Evolutionary conservation across 2,888 invertebrate species (phyloP).

Genomic region (Endomychus coccineus): DNA sequence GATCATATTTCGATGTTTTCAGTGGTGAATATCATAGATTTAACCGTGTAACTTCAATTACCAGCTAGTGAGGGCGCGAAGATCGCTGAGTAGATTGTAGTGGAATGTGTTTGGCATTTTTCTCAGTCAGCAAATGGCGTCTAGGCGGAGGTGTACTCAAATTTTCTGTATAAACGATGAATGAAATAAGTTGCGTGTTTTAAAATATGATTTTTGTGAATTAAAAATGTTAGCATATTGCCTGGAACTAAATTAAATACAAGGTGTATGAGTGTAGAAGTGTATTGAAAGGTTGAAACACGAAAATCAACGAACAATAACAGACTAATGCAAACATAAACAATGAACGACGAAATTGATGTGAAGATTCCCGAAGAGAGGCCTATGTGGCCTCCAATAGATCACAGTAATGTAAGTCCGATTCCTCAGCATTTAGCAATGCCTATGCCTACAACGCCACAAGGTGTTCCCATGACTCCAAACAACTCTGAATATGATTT

Average conservation of each 20-base stretch:
- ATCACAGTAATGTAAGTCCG: slow-evolving; percentile 32
- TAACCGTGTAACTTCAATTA: slow-evolving; percentile 10
- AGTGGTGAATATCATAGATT: not conserved
- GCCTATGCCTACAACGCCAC: slow-evolving; percentile 55
- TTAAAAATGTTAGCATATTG: slow-evolving; percentile 9
- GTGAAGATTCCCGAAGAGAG: slow-evolving; percentile 36
- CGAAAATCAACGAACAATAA: slow-evolving; percentile 27
- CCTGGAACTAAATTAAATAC: not conserved
- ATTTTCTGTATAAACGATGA: slow-evolving; percentile 40
- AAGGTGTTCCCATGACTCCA: slow-evolving; percentile 47
- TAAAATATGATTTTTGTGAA: slow-evolving; percentile 15
- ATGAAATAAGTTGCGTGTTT: slow-evolving; percentile 36
- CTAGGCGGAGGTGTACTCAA: slow-evolving; percentile 42
- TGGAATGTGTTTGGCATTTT: slow-evolving; percentile 31
- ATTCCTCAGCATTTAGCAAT: slow-evolving; percentile 40
- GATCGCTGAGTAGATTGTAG: not conserved
- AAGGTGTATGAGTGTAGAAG: no score
- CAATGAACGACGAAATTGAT: slow-evolving; percentile 43
- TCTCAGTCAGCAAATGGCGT: slow-evolving; percentile 46
- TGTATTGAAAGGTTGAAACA: no score
- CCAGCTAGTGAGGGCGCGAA: slow-evolving; percentile 10
- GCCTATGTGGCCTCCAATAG: slow-evolving; percentile 39
- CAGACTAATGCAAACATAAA: slow-evolving; percentile 24
- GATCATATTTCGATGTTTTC: not conserved
- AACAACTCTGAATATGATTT: slow-evolving; percentile 47